These are phyloP conservation scores for Etia nguti DNA, from an alignment of 2,113 vertebrate species.

Conservation along the genomic window DNA sequence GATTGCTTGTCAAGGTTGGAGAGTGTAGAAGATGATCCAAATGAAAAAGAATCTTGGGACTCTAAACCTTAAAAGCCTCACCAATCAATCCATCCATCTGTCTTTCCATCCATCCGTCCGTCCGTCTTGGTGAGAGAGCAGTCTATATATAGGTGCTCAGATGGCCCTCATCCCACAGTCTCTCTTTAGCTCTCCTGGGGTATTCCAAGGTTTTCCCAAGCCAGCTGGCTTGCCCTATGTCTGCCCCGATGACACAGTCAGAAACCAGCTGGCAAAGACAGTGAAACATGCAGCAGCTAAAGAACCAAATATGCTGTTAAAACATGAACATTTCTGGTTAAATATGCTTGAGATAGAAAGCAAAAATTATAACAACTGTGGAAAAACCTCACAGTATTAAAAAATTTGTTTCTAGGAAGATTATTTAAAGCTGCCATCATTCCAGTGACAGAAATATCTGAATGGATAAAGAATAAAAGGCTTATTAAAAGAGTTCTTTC, in stretches of 20 bases:
- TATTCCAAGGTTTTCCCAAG: neutral
- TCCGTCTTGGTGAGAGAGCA: neutral
- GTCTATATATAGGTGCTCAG: neutral
- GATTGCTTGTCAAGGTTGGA: neutral
- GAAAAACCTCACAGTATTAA: neutral
- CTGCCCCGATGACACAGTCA: neutral
- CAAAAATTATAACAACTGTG: neutral
- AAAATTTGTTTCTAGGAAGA: fast-evolving
- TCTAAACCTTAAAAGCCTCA: neutral
- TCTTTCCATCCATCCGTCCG: fast-evolving
- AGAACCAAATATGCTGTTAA: neutral
- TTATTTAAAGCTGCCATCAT: neutral
- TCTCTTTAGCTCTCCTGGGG: neutral
- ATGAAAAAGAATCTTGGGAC: neutral
- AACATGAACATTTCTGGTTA: neutral
- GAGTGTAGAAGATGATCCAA: neutral
- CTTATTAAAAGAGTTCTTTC: neutral
- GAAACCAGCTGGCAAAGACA: neutral
- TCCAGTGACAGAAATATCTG: neutral
- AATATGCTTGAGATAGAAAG: neutral
- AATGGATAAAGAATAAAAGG: neutral
- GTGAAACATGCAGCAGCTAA: neutral
- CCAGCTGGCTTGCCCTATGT: neutral
- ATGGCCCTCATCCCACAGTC: neutral
- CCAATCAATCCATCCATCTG: neutral